Base-by-base conservation (phyloP, 2,113 vertebrate species). In the Sylvia atricapilla region DNA sequence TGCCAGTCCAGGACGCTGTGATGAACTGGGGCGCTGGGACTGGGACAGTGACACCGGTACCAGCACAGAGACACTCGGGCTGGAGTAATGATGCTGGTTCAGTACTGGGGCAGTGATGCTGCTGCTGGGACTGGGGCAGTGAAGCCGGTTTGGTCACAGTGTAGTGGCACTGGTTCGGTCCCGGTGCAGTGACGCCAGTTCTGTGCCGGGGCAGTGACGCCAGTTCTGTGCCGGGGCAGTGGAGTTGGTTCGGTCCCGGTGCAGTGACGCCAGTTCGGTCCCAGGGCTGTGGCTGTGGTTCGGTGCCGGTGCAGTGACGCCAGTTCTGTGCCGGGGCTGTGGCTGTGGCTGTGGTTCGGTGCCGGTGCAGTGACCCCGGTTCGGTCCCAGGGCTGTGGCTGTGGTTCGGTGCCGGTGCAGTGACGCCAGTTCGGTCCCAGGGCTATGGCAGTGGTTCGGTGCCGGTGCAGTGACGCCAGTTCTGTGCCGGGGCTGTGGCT, bases 341-440 rank as follows among this genome's bases (percentile, higher is more conserved):
- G 27, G 1, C 22, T 6, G 30, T 56, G 55, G 6, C 21, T 3
- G 13, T 6, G 6, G 55, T 23, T 17, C 23, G 5, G 49, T 18
- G 3, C 24, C 2, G 35, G 25, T 13, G 7, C 27, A 4, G 28
- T 31, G 31, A 1, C 16, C 6, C 6, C 8, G 16, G 20, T 9
- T 20, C 3, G 3, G 37, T 27, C 3, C 7, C 21, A 10, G 52
- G 6, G 28, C 17, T 6, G 30, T 56, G 55, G 6, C 21, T 3
- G 13, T 6, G 6, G 55, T 23, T 17, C 23, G 5, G 49, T 18
- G 3, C 24, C 2, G 35, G 25, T 13, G 7, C 27, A 4, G 28
- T 31, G 31, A 1, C 16, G 7, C 5, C 2, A 11, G 2, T 6
- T 31, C 21, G 8, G 28, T 31, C 1, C 15, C 9, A 5, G 55